Evolutionary conservation across 35 echinoderm and acorn worm species (phyloP), one percentile per base, ranked within the genome.

Genomic region (Eucidaris tribuloides): DNA sequence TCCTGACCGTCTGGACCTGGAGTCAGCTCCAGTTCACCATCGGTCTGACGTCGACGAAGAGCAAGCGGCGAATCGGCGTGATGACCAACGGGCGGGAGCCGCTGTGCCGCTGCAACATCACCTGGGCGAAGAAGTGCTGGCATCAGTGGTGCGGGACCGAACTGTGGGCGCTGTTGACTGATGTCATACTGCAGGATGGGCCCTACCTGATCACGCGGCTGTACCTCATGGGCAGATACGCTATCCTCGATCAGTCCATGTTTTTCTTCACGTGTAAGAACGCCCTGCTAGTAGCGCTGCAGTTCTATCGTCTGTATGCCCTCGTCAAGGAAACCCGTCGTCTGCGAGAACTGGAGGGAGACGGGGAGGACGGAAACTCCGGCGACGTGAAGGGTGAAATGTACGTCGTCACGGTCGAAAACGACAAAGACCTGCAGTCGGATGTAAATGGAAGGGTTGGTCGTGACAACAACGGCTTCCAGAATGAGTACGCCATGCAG

Each of bases 261-360:
- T 42, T 97, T 19, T 97, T 97, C 70, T 97, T 92, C 27, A 92
- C 89, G 11, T 97, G 94, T 61, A 97, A 97, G 81, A 97, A 97
- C 41, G 82, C 76, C 3, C 82, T 97, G 0, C 56, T 97, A 2
- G 78, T 97, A 39, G 27, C 92, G 35, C 85, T 97, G 0, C 94
- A 97, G 54, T 88, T 88, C 19, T 97, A 97, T 62, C 85, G 94
- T 14, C 82, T 97, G 0, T 85, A 79, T 48, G 94, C 92, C 4
- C 72, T 96, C 32, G 52, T 96, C 20, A 76, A 64, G 15, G 91
- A 92, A 46, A 82, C 46, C 9, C 32, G 81, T n/a, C n/a, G n/a
- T n/a, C n/a, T n/a, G n/a, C n/a, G n/a, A n/a, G n/a, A n/a, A n/a
- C n/a, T n/a, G n/a, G n/a, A n/a, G n/a, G n/a, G n/a, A n/a, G n/a